These are phyloP conservation scores for Rhinophrynus dorsalis DNA, from an alignment of 2,797 vertebrate species.

Conservation along the genomic window DNA sequence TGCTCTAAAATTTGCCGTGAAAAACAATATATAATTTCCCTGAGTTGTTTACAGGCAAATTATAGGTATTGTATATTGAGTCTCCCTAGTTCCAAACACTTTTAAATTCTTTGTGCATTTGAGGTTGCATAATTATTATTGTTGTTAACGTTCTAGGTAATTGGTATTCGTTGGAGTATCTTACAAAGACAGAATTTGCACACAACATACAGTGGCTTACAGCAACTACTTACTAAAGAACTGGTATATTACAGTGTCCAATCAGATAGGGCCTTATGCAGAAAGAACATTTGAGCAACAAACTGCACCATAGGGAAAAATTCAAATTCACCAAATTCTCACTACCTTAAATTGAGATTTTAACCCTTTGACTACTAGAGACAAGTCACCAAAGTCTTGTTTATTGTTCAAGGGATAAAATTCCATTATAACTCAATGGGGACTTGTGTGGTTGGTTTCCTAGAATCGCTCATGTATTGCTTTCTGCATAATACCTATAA, in stretches of 20 bases:
- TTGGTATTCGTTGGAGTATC: not conserved
- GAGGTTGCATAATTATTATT: constrained; percentile 15
- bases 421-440: too few species aligned
- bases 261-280: not conserved
- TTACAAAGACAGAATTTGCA: constrained; percentile 13
- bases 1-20: constrained; percentile 2
- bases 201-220: not conserved
- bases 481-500: too few species aligned
- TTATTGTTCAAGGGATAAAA: too few species aligned
- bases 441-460: too few species aligned
- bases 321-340: too few species aligned
- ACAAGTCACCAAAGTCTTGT: too few species aligned
- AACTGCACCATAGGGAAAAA: too few species aligned
- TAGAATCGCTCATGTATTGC: too few species aligned
- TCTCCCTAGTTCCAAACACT: not conserved
- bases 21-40: constrained; percentile 7
- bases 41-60: constrained; percentile 7
- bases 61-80: constrained; percentile 3
- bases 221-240: not conserved
- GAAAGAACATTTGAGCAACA: too few species aligned
- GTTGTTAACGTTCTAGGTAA: not conserved
- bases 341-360: too few species aligned
- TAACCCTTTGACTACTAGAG: too few species aligned
- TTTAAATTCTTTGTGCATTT: not conserved
- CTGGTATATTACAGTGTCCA: not conserved